phyloP scores from a whole-genome alignment of 2,888 invertebrate species.

The Notocelia uddmanniana region DNA sequence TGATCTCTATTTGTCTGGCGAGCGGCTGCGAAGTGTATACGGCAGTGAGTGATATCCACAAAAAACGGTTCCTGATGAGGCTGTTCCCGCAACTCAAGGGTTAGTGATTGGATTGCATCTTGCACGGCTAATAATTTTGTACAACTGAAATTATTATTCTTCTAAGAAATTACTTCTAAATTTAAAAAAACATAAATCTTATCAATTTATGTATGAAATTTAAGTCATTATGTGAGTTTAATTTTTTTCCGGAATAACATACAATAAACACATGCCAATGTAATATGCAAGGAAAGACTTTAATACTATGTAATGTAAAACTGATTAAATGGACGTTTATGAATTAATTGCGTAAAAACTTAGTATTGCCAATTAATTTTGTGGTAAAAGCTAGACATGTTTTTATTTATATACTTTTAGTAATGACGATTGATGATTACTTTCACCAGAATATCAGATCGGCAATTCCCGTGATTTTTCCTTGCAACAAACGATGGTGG shows the following conservation, averaged over 20 bases:
- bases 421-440: too few species aligned
- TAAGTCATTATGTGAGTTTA: too few species aligned
- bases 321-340: too few species aligned
- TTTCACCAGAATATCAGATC: conserved; percentile 74
- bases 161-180: too few species aligned
- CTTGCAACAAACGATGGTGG: conserved; percentile 3
- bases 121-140: not conserved
- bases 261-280: too few species aligned
- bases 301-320: too few species aligned
- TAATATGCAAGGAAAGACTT: too few species aligned
- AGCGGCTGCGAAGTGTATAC: conserved; percentile 47
- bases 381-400: not conserved
- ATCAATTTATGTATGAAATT: too few species aligned
- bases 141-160: not conserved
- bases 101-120: conserved; percentile 7
- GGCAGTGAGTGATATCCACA: conserved; percentile 46
- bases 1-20: conserved; percentile 46
- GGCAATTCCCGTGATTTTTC: conserved; percentile 88
- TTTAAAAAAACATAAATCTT: too few species aligned
- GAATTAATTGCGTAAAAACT: too few species aligned
- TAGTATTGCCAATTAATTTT: not conserved
- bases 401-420: too few species aligned
- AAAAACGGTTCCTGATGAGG: conserved; percentile 46
- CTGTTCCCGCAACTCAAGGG: conserved; percentile 48
- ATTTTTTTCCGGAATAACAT: too few species aligned